Conservation (phyloP, 2,113 vertebrate genomes). For the Mesembrinibis cayennensis region DNA sequence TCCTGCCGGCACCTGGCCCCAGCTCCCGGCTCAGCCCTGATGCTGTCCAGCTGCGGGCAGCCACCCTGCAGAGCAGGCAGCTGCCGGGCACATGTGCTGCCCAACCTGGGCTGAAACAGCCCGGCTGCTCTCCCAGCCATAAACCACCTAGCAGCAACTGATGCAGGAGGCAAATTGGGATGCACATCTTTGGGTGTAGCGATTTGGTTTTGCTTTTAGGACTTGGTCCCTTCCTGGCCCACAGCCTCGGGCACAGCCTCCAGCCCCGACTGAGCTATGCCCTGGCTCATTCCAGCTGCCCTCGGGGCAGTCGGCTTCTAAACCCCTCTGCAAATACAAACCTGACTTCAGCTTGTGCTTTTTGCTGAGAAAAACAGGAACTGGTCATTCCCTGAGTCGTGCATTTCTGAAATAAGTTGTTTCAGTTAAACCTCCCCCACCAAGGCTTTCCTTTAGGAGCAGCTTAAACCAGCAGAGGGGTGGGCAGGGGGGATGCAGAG, state of each 20-base stretch:
- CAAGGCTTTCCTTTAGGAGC: background rate
- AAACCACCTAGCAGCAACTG: background rate
- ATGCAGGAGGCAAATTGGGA: background rate
- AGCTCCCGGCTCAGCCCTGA: background rate
- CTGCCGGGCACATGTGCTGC: background rate
- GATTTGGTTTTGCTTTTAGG: background rate
- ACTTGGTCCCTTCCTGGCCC: background rate
- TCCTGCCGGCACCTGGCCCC: rapidly evolving
- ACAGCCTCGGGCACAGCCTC: background rate
- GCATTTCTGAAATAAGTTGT: background rate
- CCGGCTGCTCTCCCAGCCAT: background rate
- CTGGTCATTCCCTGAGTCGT: rapidly evolving
- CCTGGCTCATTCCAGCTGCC: background rate
- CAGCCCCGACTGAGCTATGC: background rate
- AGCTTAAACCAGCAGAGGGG: background rate
- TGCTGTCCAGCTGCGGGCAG: background rate
- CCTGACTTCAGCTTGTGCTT: background rate
- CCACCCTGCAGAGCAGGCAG: background rate
- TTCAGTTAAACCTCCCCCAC: background rate
- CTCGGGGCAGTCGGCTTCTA: too few species aligned
- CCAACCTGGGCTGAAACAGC: background rate
- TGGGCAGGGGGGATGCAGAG: rapidly evolving
- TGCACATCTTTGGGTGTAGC: background rate
- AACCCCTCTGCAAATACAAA: background rate
- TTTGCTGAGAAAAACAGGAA: background rate